These are phyloP conservation scores for Girardia tigrina DNA, from an alignment of 2,888 invertebrate genomes.

Conservation along the genomic window DNA sequence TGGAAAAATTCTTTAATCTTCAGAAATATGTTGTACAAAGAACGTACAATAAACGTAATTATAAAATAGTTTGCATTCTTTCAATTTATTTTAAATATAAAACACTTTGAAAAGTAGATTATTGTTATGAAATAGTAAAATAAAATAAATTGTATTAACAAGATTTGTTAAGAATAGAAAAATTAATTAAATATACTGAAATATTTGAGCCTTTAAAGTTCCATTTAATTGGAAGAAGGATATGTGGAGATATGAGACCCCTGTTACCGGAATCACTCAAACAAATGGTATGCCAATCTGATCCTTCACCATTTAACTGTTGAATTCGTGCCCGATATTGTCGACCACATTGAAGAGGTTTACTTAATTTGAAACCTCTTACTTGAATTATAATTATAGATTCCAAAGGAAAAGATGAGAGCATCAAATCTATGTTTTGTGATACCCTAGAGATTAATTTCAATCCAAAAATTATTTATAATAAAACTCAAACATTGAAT, in stretches of 20 bases:
- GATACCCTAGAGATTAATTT: not conserved
- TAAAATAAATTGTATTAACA: too few species aligned
- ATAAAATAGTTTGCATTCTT: too few species aligned
- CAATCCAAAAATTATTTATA: not conserved
- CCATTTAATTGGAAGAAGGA: not conserved
- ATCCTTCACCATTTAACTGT: constrained; percentile 18
- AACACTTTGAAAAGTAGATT: too few species aligned
- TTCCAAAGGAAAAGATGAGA: not conserved
- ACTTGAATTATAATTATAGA: constrained; percentile 7
- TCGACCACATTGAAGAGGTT: not conserved
- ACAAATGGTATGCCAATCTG: constrained; percentile 9
- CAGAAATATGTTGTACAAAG: too few species aligned
- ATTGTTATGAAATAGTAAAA: too few species aligned
- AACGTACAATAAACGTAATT: too few species aligned
- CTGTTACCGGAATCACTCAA: not conserved
- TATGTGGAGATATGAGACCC: not conserved
- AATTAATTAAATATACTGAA: not conserved
- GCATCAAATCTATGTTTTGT: not conserved
- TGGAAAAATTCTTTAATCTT: too few species aligned
- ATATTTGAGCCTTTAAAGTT: not conserved
- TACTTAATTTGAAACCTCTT: not conserved
- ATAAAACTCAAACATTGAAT: not conserved
- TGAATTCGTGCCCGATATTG: constrained; percentile 2
- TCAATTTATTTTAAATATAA: too few species aligned
- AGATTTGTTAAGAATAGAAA: not conserved